phyloP scores from a whole-genome alignment of 2,888 invertebrate genomes.

The Scrobipalpa atriplicella region DNA sequence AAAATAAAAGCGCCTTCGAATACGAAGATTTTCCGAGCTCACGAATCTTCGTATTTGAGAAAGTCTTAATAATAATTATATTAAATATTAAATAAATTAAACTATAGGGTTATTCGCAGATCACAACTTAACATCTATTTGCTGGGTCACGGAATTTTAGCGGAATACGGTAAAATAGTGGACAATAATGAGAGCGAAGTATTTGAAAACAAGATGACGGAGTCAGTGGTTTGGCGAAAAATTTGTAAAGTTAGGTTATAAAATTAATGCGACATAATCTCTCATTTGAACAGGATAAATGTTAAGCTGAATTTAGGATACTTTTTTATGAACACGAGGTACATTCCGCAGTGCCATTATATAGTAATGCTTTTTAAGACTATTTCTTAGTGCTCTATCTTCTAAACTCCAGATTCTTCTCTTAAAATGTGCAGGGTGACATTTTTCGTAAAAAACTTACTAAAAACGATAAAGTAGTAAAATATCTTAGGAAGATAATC shows the following conservation, averaged over 20 bases:
- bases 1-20: conserved; percentile 58
- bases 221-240: conserved; percentile 47
- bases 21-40: conserved; percentile 77
- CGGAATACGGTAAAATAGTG: conserved; percentile 53
- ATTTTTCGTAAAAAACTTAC: conserved; percentile 4
- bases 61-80: conserved; percentile 35
- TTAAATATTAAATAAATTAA: conserved; percentile 53
- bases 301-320: conserved; percentile 74
- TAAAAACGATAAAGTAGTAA: background rate
- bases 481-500: background rate
- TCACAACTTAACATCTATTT: conserved; percentile 80
- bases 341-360: conserved; percentile 80
- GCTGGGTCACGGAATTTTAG: conserved; percentile 65
- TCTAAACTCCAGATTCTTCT: conserved; percentile 58
- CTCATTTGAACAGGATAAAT: conserved; percentile 71
- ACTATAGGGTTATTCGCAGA: conserved; percentile 76
- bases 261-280: conserved; percentile 72
- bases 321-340: conserved; percentile 78
- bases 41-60: conserved; percentile 73
- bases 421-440: conserved; percentile 18
- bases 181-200: conserved; percentile 69
- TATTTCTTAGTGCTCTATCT: conserved; percentile 65
- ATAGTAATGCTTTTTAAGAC: conserved; percentile 69
- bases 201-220: conserved; percentile 55
- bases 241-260: conserved; percentile 62